These are phyloP conservation scores for Spicauda simplicius DNA, from an alignment of 2,888 invertebrate genomes.

Conservation along the genomic window DNA sequence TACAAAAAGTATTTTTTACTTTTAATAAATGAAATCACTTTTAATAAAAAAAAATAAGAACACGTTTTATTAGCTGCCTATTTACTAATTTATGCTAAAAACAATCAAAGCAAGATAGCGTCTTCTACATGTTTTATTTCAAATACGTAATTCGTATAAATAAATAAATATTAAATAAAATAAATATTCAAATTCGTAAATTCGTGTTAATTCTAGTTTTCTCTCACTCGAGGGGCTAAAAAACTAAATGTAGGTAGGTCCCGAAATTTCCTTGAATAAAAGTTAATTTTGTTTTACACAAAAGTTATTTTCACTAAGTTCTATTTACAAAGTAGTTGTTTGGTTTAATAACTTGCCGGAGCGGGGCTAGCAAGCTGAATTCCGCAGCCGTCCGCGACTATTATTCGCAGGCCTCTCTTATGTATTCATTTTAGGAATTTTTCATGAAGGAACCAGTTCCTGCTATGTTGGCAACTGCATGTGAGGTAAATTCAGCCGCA, in stretches of 20 bases:
- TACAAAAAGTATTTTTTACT: too few relatives aligned
- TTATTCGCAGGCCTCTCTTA: slow-evolving; percentile 30
- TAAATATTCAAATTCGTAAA: neutral
- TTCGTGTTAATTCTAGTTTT: slow-evolving; percentile 1
- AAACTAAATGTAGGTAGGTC: neutral
- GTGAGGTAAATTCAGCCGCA: slow-evolving; percentile 26
- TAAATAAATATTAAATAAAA: too few relatives aligned
- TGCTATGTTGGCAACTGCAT: slow-evolving; percentile 27
- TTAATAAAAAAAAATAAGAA: too few relatives aligned
- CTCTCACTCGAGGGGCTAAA: neutral
- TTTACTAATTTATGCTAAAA: neutral
- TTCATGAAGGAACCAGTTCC: slow-evolving; percentile 23
- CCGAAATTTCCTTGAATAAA: slow-evolving; percentile 4
- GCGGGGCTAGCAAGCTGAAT: slow-evolving; percentile 22
- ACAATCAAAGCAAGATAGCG: neutral
- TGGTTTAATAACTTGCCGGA: slow-evolving; percentile 33
- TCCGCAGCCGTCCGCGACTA: slow-evolving; percentile 22
- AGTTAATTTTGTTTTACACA: slow-evolving; percentile 22
- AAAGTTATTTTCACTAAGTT: slow-evolving; percentile 34
- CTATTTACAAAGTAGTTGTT: slow-evolving; percentile 32
- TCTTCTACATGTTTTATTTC: neutral
- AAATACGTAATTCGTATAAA: neutral
- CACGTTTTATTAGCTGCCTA: neutral
- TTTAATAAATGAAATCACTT: too few relatives aligned
- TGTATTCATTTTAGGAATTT: slow-evolving; percentile 35